phyloP scores from a whole-genome alignment of 2,113 vertebrate genomes.

The Gambusia affinis region DNA sequence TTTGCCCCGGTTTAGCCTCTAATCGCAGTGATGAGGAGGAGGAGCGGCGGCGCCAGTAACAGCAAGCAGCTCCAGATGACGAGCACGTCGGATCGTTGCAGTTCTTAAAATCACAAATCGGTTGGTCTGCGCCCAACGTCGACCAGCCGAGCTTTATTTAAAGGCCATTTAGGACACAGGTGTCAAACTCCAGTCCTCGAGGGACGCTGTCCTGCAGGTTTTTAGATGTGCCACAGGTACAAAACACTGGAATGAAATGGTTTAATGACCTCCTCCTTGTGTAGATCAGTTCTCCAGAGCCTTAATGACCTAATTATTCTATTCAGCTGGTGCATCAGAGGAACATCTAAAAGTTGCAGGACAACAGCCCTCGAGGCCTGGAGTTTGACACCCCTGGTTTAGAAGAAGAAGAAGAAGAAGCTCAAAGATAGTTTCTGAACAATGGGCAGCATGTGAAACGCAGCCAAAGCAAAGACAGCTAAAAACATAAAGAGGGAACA shows the following conservation, averaged over 20 bases:
- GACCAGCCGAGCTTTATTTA: slow-evolving; percentile 28
- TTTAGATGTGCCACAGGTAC: no score
- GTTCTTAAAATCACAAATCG: slow-evolving; percentile 11
- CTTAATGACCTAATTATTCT: no score
- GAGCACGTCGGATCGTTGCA: slow-evolving; percentile 12
- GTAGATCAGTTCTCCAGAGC: no score
- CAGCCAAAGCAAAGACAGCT: slow-evolving; percentile 53
- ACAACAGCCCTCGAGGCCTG: no score
- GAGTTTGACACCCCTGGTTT: no score
- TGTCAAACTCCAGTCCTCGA: no score
- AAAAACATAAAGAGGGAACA: slow-evolving; percentile 51
- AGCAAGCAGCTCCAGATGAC: slow-evolving; percentile 20
- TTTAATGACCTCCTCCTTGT: no score
- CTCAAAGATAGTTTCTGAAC: slow-evolving; percentile 25
- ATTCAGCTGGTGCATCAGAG: no score
- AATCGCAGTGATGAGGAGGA: slow-evolving; percentile 54
- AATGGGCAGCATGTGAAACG: slow-evolving; percentile 5
- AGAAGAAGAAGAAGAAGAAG: not conserved
- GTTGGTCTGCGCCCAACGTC: slow-evolving; percentile 47
- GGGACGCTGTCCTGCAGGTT: no score
- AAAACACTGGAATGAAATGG: no score
- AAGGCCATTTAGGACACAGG: not conserved
- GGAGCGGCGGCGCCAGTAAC: slow-evolving; percentile 12
- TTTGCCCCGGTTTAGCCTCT: slow-evolving; percentile 64
- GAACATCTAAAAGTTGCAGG: no score